Evolutionary conservation across 2,113 vertebrate genomes (phyloP).

Genomic region (Nothobranchius furzeri): DNA sequence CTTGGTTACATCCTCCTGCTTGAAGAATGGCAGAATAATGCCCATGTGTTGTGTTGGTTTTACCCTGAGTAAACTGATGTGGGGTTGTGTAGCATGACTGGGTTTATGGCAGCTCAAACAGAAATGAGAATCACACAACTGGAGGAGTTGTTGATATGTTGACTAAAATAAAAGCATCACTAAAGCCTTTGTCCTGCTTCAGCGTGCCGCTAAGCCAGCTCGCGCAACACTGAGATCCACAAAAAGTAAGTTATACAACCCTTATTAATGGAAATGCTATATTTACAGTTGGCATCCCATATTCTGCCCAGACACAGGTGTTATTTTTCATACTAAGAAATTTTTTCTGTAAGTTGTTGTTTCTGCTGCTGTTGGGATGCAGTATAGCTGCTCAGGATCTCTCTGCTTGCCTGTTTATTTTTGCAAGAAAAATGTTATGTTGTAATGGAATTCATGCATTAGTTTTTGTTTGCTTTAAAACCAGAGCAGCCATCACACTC

Average conservation of each 20-base stretch:
- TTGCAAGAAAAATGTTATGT: no score
- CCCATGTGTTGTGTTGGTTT: constrained; percentile 6
- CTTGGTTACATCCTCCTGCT: neutral
- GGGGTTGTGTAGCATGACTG: neutral
- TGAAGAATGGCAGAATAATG: neutral
- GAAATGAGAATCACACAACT: constrained; percentile 16
- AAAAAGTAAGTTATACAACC: neutral
- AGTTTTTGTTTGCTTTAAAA: no score
- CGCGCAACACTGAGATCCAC: neutral
- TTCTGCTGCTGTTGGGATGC: neutral
- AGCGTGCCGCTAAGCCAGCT: neutral
- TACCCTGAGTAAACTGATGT: constrained; percentile 10
- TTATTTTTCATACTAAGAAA: neutral
- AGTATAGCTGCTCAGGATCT: neutral
- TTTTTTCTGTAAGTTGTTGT: neutral
- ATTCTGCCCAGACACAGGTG: neutral
- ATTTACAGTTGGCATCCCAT: neutral
- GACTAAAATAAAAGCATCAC: neutral
- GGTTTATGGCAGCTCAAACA: constrained; percentile 6
- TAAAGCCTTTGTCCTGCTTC: neutral
- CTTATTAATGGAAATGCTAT: neutral
- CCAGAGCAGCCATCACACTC: no score
- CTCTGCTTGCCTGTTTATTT: no score
- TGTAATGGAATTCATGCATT: no score
- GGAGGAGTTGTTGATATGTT: neutral